Evolutionary conservation across 2,797 vertebrate species (phyloP).

Genomic region (Channa striata): DNA sequence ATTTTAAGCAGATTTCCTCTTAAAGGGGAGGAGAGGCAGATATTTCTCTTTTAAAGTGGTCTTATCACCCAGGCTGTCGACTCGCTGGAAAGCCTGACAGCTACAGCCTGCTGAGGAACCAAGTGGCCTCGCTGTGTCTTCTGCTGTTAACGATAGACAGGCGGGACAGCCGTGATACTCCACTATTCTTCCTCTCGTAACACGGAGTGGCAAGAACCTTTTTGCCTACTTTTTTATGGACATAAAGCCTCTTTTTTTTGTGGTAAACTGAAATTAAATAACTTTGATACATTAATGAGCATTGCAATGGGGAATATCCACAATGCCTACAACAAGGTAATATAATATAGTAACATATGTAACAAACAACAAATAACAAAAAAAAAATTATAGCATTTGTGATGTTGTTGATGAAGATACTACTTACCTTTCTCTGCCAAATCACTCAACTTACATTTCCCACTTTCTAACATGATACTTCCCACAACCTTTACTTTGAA

Average conservation of each 20-base stretch:
- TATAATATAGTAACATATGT: not conserved
- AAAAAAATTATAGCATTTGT: too few relatives aligned
- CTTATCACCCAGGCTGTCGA: conserved; percentile 62
- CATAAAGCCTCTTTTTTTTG: conserved; percentile 66
- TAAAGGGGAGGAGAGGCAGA: conserved; percentile 69
- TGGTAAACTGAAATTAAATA: conserved; percentile 61
- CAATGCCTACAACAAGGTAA: not conserved
- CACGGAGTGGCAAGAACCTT: conserved; percentile 71
- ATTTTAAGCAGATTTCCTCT: conserved; percentile 79
- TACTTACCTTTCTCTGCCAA: not conserved
- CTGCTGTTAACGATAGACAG: conserved; percentile 74
- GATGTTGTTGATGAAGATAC: conserved; percentile 11
- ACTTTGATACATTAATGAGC: conserved; percentile 40
- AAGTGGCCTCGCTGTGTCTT: conserved; percentile 64
- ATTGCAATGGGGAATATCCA: conserved; percentile 14
- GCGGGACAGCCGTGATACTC: conserved; percentile 72
- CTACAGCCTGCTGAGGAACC: conserved; percentile 65
- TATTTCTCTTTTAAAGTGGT: conserved; percentile 74
- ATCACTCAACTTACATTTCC: conserved; percentile 3
- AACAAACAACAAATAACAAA: too few relatives aligned
- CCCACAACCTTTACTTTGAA: conserved; percentile 32
- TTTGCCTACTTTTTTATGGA: conserved; percentile 69
- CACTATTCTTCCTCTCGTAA: conserved; percentile 75
- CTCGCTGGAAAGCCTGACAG: conserved; percentile 66
- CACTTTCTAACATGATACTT: conserved; percentile 13